These are phyloP conservation scores for Cataglyphis cursor DNA, from an alignment of 2,888 invertebrate species.

Conservation along the genomic window DNA sequence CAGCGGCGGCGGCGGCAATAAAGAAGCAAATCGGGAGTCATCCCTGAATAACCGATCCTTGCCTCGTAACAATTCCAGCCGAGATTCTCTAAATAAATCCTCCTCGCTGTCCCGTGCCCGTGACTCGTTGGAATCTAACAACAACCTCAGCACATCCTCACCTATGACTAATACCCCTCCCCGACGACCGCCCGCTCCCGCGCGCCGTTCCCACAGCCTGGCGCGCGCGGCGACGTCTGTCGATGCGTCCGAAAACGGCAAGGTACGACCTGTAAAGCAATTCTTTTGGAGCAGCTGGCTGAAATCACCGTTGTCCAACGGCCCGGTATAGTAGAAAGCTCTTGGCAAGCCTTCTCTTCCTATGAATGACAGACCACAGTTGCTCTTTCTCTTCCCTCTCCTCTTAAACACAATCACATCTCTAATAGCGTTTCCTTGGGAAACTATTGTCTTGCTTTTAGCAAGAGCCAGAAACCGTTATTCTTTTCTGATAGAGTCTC, in stretches of 20 bases:
- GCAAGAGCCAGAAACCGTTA: neutral
- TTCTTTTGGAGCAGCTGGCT: conserved; percentile 91
- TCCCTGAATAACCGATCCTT: conserved; percentile 80
- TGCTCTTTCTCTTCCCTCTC: conserved; percentile 57
- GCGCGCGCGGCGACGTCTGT: conserved; percentile 82
- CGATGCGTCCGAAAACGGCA: conserved; percentile 87
- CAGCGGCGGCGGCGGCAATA: conserved; percentile 68
- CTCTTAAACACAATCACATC: conserved; percentile 69
- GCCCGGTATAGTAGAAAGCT: conserved; percentile 85
- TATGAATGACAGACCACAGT: conserved; percentile 67
- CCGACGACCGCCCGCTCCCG: conserved; percentile 86
- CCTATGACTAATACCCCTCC: conserved; percentile 78
- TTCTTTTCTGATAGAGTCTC: neutral
- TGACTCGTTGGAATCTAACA: conserved; percentile 83
- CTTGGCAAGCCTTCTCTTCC: conserved; percentile 58
- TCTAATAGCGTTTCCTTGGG: conserved; percentile 41
- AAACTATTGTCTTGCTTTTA: conserved; percentile 10
- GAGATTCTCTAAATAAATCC: conserved; percentile 83
- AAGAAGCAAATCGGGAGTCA: conserved; percentile 82
- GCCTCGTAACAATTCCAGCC: conserved; percentile 83
- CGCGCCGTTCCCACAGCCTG: conserved; percentile 84
- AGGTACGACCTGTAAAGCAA: conserved; percentile 91
- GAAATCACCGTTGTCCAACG: conserved; percentile 88
- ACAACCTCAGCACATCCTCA: conserved; percentile 77
- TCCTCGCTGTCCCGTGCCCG: conserved; percentile 84